Conservation (phyloP, 2,888 invertebrate species). For the Loripinus fragilis region DNA sequence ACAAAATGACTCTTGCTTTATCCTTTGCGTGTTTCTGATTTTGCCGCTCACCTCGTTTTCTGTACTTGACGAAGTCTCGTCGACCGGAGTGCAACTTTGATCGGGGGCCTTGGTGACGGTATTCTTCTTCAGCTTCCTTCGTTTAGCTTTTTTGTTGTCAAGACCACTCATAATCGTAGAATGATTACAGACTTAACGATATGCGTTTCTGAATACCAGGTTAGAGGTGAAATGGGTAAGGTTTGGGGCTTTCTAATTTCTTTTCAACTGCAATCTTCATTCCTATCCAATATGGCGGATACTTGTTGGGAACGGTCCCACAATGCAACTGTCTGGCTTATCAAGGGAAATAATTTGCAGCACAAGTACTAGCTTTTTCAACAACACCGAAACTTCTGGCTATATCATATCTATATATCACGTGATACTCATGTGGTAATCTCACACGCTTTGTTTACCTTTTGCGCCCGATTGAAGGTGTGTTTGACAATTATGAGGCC, state of each 20-base stretch:
- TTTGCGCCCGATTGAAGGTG: too few species aligned
- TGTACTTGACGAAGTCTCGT: conserved; percentile 33
- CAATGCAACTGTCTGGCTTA: conserved; percentile 50
- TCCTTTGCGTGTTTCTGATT: too few species aligned
- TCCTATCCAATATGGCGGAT: conserved; percentile 72
- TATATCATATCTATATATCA: too few species aligned
- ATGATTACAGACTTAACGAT: background rate
- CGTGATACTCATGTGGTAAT: too few species aligned
- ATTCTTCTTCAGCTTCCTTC: conserved; percentile 71
- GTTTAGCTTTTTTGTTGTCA: conserved; percentile 76
- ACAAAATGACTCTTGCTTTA: conserved; percentile 34
- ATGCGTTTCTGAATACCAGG: background rate
- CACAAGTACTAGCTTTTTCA: background rate
- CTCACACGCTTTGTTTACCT: too few species aligned
- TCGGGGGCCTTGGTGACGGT: conserved; percentile 72
- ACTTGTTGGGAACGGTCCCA: conserved; percentile 69
- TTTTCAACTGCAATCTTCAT: conserved; percentile 45
- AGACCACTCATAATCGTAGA: conserved; percentile 68
- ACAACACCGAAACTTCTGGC: too few species aligned
- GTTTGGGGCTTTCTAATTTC: conserved; percentile 13
- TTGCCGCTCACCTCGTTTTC: conserved; percentile 7
- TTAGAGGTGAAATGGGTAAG: background rate
- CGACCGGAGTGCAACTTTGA: conserved; percentile 36
- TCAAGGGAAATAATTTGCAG: background rate
- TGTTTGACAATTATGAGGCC: too few species aligned